These are phyloP conservation scores for Cherax destructor DNA, from an alignment of 1,140 invertebrate species.

Conservation along the genomic window DNA sequence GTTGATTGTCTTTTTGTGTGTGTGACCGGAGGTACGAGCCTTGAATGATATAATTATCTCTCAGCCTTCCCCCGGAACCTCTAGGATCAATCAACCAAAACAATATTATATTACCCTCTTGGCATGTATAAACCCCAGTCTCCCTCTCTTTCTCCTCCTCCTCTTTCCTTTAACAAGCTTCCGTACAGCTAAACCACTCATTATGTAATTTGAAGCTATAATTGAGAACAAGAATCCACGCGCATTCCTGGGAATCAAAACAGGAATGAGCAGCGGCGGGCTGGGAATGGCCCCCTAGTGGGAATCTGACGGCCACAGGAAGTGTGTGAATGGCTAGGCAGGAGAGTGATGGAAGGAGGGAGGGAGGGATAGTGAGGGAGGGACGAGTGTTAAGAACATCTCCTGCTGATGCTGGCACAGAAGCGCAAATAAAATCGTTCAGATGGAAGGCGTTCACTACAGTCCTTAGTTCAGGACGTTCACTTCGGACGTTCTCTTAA, in stretches of 20 bases:
- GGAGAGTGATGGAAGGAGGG: neutral
- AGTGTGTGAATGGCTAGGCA: neutral
- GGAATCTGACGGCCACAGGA: constrained; percentile 20
- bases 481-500: too few species aligned
- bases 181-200: constrained; percentile 15
- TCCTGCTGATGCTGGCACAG: too few species aligned
- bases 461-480: too few species aligned
- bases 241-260: constrained; percentile 38
- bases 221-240: constrained; percentile 16
- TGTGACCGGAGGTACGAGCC: neutral
- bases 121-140: neutral
- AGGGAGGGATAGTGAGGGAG: too few species aligned
- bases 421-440: too few species aligned
- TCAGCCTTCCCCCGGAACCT: neutral
- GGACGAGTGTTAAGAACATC: too few species aligned
- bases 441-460: too few species aligned
- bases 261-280: constrained; percentile 40
- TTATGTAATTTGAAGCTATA: constrained; percentile 26
- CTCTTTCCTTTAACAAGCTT: constrained; percentile 1
- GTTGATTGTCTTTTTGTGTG: neutral
- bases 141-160: constrained; percentile 1
- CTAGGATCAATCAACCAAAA: constrained; percentile 20
- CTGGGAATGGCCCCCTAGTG: constrained; percentile 15
- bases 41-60: constrained; percentile 6
- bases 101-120: neutral